Conservation (phyloP, 92 coral and sea anemone species). For the Zoanthus gigantus region DNA sequence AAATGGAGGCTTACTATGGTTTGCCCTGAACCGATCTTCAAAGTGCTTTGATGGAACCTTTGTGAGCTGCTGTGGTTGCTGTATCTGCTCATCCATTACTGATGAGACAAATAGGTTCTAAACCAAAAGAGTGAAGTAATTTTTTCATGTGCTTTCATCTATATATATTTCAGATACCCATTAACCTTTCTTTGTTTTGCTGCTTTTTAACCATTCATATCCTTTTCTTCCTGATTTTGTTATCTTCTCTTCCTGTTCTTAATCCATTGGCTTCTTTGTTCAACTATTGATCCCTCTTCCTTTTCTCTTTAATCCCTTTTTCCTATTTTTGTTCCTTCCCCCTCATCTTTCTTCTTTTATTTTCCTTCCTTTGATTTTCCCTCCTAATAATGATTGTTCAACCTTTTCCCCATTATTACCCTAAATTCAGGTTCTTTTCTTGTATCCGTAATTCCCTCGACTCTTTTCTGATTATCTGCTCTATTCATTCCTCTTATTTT, state of each 20-base stretch:
- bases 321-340: too few relatives aligned
- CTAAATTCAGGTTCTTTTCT: background rate
- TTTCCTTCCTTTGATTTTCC: too few relatives aligned
- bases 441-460: background rate
- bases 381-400: background rate
- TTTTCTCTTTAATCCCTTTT: too few relatives aligned
- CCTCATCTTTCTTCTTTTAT: too few relatives aligned
- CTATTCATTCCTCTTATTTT: slow-evolving; percentile 30
- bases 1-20: slow-evolving; percentile 86
- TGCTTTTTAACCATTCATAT: background rate
- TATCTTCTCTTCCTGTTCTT: slow-evolving; percentile 44
- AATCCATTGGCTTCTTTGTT: background rate
- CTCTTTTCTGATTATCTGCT: background rate
- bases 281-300: background rate
- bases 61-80: slow-evolving; percentile 30
- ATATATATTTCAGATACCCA: background rate
- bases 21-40: slow-evolving; percentile 81
- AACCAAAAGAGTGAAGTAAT: background rate
- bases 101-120: slow-evolving; percentile 33
- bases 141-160: background rate
- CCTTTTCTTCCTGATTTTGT: background rate
- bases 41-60: slow-evolving; percentile 61
- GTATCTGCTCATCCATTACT: slow-evolving; percentile 42
- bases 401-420: background rate
- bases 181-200: background rate